These are phyloP conservation scores for Uloborus diversus DNA, from an alignment of 1,140 invertebrate genomes.

Conservation along the genomic window DNA sequence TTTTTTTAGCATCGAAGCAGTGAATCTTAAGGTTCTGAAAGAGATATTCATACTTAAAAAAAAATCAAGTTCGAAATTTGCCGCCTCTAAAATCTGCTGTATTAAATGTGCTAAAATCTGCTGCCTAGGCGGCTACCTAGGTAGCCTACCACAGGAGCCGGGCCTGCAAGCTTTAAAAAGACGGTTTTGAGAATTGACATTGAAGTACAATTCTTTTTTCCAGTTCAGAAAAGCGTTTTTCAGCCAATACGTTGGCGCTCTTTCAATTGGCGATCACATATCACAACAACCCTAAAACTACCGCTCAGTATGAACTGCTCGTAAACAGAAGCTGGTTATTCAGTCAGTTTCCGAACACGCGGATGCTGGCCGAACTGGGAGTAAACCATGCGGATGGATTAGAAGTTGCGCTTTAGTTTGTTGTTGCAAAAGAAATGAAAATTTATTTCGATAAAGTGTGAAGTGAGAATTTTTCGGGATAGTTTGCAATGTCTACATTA, in stretches of 20 bases:
- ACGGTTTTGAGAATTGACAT: background rate
- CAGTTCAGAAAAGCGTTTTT: background rate
- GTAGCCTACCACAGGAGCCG: no score
- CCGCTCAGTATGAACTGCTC: background rate
- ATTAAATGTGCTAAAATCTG: no score
- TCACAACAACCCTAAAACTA: background rate
- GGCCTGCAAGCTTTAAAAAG: no score
- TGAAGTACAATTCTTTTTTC: background rate
- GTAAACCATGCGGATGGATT: background rate
- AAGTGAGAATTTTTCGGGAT: background rate
- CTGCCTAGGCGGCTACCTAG: no score
- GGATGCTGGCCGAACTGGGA: conserved; percentile 17
- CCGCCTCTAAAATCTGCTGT: no score
- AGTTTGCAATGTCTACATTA: conserved; percentile 6
- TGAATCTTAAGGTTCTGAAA: no score
- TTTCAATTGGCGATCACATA: background rate
- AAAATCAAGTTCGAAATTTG: no score
- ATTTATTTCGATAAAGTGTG: background rate
- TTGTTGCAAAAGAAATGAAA: background rate
- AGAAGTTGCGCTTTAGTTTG: background rate
- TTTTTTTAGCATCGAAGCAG: no score
- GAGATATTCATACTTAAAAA: no score
- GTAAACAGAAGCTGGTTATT: background rate
- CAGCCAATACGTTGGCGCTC: background rate
- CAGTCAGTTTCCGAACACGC: conserved; percentile 13